Conservation (phyloP, 35 echinoderm and acorn worm genomes). For the Nesometra sesokonis region DNA sequence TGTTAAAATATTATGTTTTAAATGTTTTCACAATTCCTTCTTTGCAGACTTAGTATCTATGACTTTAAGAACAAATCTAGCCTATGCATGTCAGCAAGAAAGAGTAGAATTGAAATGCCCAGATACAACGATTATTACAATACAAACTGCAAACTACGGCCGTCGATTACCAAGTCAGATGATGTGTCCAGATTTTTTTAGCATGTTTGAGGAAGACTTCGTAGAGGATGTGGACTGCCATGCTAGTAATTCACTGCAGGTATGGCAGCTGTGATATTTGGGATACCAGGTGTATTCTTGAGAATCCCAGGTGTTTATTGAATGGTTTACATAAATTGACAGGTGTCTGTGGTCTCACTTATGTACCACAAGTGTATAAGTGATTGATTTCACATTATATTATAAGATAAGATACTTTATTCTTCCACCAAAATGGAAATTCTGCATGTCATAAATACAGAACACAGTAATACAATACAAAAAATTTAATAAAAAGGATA, state of each 20-base stretch:
- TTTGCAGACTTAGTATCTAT: background rate
- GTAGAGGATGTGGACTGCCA: background rate
- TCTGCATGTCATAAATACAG: too few relatives aligned
- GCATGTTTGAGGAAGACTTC: background rate
- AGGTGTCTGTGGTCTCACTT: too few relatives aligned
- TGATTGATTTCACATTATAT: too few relatives aligned
- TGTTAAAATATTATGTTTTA: background rate
- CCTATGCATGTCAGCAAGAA: background rate
- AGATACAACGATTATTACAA: background rate
- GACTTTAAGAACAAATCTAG: background rate
- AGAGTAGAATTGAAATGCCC: background rate
- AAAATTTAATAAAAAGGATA: too few relatives aligned
- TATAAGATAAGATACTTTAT: too few relatives aligned
- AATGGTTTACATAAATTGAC: too few relatives aligned
- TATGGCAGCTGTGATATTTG: background rate
- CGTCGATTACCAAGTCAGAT: background rate
- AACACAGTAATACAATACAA: too few relatives aligned
- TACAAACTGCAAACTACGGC: background rate
- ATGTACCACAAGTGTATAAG: too few relatives aligned
- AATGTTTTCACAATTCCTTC: background rate
- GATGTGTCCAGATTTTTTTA: background rate
- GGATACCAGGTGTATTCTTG: too few relatives aligned
- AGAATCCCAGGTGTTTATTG: too few relatives aligned
- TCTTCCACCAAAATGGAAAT: too few relatives aligned
- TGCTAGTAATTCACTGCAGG: background rate